Base-by-base conservation (phyloP, 1,140 invertebrate genomes). In the Papilio dardanus region DNA sequence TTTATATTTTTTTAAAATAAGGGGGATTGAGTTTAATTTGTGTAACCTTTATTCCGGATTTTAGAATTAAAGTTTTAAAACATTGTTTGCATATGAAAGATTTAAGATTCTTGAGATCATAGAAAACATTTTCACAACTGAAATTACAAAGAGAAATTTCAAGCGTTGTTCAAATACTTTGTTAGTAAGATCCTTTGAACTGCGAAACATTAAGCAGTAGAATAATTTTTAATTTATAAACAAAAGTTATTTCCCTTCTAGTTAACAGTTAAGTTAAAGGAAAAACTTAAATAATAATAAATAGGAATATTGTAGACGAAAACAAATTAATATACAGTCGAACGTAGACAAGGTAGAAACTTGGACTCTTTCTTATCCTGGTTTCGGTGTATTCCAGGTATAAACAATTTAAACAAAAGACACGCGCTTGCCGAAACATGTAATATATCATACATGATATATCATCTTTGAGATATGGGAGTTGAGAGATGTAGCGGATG, bases 401-500 rank as follows among this genome's bases (percentile, higher is more conserved):
- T 28, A 1, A 28, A 16, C 8, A 14, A 62, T 62, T 62, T 62
- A 30, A 28, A 28, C 21, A 62, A 62, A 16, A 62, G 54, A 28
- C 54, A 58, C 5, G 30, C 54, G 21, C 10, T 30, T 62, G 54
- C 24, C 21, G 12, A 62, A 62, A 28, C 10, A 14, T 3, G 21
- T 62, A 10, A 62, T 30, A 58, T 58, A 62, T 62, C 24, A 30
- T 62, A 12, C 35, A 37, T 10, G 19, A 24, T 54, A 24, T 54
- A 30, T 28, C 54, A 14, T 62, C 3, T 21, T 12, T 62, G 24
- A 28, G 24, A 62, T 14, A 62, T 62, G 54, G 24, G 21, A 28
- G 54, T 14, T 62, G 54, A 62, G 54, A 54, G 54, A 62, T 21
- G 54, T 62, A 62, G 14, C 54, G 54, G 54, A 62, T 62, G 54